Base-by-base conservation (phyloP, 2,888 invertebrate species). In the Thymelicus acteon region DNA sequence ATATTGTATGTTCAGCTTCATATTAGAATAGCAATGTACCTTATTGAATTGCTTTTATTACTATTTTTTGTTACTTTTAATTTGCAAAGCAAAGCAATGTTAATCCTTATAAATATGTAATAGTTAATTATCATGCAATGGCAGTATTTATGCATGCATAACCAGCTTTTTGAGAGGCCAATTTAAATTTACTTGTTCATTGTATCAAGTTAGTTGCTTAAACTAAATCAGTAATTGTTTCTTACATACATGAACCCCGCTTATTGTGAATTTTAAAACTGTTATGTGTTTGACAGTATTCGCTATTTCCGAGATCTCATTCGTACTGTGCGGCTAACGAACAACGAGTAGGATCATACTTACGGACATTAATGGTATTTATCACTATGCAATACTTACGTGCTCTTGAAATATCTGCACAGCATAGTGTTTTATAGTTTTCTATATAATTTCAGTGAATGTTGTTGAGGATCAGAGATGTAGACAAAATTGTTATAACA, bases 291-390 rank as follows among this genome's bases (percentile, higher is more conserved):
- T 83, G 80, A 82, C 92, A 93, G 92, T 88, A 89, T 80, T 85
- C 92, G 78, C 85, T 90, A 76, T 93, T 85, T 84, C 93, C 94
- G 75, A 88, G 94, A 87, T 84, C 89, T 80, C 90, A 92, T 89
- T 91, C 92, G 76, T 93, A 93, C 88, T 89, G 88, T 79, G 93
- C 93, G 67, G 93, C 93, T 84, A 89, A 85, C 79, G 93, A 94
- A 79, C 93, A 91, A 76, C 90, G 91, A 70, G 88, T 94, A 86
- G 92, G 93, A 84, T 90, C 92, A 79, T 91, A 93, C 85, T 80
- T 93, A 78, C 88, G 93, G 88, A 92, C 88, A 72, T 78, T 91
- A 77, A 93, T 90, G 94, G 94, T 94, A 94, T 91, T 91, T 93
- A 92, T 89, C 61, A 75, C 76, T 64, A 67, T 74, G 71, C 69